These are phyloP conservation scores for Lordiphosa collinella DNA, from an alignment of 1,140 invertebrate species.

Conservation along the genomic window DNA sequence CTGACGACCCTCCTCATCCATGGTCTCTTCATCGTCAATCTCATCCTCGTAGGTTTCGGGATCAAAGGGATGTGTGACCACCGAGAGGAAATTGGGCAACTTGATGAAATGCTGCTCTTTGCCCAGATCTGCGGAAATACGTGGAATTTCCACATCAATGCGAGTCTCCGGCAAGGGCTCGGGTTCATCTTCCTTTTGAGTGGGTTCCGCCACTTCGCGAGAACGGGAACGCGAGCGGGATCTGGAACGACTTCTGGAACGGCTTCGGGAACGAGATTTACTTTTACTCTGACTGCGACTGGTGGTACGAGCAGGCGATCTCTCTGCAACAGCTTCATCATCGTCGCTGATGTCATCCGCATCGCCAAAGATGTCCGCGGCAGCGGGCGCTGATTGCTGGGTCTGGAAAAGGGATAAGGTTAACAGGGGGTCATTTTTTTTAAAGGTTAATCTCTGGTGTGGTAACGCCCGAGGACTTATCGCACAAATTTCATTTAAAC, in stretches of 20 bases:
- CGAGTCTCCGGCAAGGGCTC: conserved; percentile 93
- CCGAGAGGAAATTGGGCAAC: conserved; percentile 94
- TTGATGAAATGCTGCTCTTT: conserved; percentile 97
- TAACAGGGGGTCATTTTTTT: too few species aligned
- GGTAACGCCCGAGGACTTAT: too few species aligned
- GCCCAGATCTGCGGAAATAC: conserved; percentile 95
- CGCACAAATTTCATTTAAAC: too few species aligned
- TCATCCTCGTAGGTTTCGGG: conserved; percentile 98
- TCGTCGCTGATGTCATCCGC: conserved; percentile 95
- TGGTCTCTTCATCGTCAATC: conserved; percentile 98
- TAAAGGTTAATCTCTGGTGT: background rate
- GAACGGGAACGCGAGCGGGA: conserved; percentile 48
- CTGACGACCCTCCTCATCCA: conserved; percentile 98
- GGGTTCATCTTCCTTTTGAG: conserved; percentile 84
- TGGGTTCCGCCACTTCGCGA: conserved; percentile 4
- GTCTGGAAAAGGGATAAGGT: conserved; percentile 15
- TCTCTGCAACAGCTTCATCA: conserved; percentile 80
- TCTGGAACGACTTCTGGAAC: conserved; percentile 42
- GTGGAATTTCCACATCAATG: conserved; percentile 98
- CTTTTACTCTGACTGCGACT: conserved; percentile 47
- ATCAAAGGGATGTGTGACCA: conserved; percentile 96
- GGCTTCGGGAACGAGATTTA: conserved; percentile 51
- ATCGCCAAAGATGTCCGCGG: conserved; percentile 94
- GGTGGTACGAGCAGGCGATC: conserved; percentile 38
- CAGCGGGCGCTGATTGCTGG: conserved; percentile 73